Percentiles rank a stretch among this genome's conserved stretches.
phyloP scores from a whole-genome alignment of 2,888 invertebrate genomes.

The Thymelicus sylvestris region DNA sequence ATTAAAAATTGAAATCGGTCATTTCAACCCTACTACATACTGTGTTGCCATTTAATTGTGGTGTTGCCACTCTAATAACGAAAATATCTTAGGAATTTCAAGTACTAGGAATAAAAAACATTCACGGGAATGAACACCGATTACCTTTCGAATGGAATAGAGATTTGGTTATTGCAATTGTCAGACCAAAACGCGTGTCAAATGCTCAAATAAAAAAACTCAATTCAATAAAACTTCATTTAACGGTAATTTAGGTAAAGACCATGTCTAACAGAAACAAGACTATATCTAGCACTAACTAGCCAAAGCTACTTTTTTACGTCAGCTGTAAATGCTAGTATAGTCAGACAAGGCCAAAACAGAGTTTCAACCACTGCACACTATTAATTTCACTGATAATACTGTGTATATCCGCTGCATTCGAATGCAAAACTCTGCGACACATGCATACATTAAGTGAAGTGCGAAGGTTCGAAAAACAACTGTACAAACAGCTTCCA shows the following conservation, averaged over 20 bases:
- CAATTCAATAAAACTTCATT: not conserved
- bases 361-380: no score
- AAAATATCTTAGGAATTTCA: constrained; percentile 20
- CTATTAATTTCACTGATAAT: not conserved
- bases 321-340: no score
- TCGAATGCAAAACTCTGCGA: not conserved
- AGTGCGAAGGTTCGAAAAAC: not conserved
- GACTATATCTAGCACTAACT: not conserved
- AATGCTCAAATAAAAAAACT: constrained; percentile 9
- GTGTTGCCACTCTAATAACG: constrained; percentile 35
- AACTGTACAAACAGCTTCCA: not conserved
- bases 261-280: not conserved
- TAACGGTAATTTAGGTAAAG: not conserved
- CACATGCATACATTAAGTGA: not conserved
- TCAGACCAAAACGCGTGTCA: constrained; percentile 22
- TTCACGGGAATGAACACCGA: constrained; percentile 8
- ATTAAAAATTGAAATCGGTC: constrained; percentile 50
- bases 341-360: no score
- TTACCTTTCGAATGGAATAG: constrained; percentile 22
- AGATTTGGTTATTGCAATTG: constrained; percentile 10
- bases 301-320: not conserved
- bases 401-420: not conserved
- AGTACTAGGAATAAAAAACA: constrained; percentile 32
- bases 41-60: constrained; percentile 38
- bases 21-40: constrained; percentile 44